Evolutionary conservation across 2,113 vertebrate genomes (phyloP).

Genomic region (Ciconia stormi): DNA sequence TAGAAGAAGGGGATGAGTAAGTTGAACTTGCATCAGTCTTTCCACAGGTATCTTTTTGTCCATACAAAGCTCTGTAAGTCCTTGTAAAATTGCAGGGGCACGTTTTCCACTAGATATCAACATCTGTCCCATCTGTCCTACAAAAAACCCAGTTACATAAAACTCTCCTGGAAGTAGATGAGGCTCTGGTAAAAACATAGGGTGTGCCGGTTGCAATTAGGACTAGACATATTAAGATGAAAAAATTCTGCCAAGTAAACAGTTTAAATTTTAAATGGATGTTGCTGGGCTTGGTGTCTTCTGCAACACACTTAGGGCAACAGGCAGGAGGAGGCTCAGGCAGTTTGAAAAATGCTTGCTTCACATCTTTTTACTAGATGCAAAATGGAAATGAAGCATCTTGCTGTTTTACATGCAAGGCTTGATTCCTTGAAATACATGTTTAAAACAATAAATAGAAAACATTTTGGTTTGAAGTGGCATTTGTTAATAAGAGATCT

Average conservation of each 20-base stretch:
- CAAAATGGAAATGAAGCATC: not conserved
- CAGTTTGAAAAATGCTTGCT: not conserved
- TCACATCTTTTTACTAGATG: not conserved
- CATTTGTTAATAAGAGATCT: constrained; percentile 33
- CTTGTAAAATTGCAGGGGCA: not conserved
- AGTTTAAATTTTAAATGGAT: constrained; percentile 37
- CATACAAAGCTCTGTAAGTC: not conserved
- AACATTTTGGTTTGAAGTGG: not conserved
- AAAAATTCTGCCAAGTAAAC: constrained; percentile 4
- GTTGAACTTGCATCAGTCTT: not conserved
- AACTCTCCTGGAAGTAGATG: not conserved
- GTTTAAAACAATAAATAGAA: constrained; percentile 20
- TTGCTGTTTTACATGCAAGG: not conserved
- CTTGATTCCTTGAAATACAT: not conserved
- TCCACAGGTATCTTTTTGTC: not conserved
- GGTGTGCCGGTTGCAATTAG: not conserved
- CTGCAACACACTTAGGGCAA: not conserved
- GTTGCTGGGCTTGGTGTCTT: not conserved
- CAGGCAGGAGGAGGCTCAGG: not conserved
- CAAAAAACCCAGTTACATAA: not conserved
- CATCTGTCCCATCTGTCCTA: not conserved
- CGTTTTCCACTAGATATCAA: not conserved
- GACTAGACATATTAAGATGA: not conserved
- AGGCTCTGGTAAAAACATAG: not conserved
- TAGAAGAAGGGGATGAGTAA: not conserved